Base-by-base conservation (phyloP, 2,113 vertebrate species). In the Chauna torquata region DNA sequence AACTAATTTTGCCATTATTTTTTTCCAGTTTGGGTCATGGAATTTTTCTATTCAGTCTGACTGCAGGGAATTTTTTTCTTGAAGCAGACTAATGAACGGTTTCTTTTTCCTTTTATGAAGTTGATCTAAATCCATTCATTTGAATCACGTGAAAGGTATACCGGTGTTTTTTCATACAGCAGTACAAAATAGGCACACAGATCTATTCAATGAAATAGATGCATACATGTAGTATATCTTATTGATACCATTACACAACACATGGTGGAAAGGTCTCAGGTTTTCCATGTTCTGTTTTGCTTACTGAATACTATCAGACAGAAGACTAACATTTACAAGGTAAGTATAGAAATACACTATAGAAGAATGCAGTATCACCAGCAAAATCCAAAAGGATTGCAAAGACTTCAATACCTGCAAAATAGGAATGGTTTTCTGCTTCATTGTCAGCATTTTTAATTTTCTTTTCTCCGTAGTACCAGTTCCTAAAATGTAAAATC, bases 401-500 rank as follows among this genome's bases (percentile, higher is more conserved):
- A 68, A 68, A 85, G 92, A 68, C 42, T 61, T 90, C 50, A 83
- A 28, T 96, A 96, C 42, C 57, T 98, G 34, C 57, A 94, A 95
- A 93, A 72, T 91, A 95, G 86, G 68, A 88, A 91, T 38, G 69
- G 11, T 16, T 50, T 65, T 95, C 72, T 95, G 68, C 95, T 95
- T 96, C 65, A 57, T 2, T 71, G 66, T 90, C 11, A 3, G 55
- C 23, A 25, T 16, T 81, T 86, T 44, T 9, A 55, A 27, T 58
- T 86, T 81, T 74, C 71, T 77, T 92, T 74, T 79, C 89, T 92
- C 82, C 62, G 38, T 61, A 76, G 36, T 83, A 90, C 76, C 86
- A 92, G 22, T 81, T 94, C 65, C 94, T 97, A 92, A 97, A 97
- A 94, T 64, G 32, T 66, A 84, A 83, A 96, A 96, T 78, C 54